Evolutionary conservation across 2,797 vertebrate genomes (phyloP), one percentile per base, ranked within the genome.

Genomic region (Oreortyx pictus): DNA sequence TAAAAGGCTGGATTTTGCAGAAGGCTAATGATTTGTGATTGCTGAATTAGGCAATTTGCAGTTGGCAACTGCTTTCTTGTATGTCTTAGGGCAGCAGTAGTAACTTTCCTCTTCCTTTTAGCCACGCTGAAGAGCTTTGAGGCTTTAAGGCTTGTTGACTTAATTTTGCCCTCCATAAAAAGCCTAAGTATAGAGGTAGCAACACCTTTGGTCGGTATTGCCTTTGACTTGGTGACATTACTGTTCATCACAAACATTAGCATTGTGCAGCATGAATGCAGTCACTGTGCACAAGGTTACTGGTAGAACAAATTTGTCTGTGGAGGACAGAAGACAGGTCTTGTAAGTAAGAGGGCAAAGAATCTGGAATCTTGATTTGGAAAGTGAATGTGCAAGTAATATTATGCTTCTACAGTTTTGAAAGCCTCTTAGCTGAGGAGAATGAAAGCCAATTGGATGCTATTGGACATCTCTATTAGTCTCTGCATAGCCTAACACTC

Each of bases 61-160:
- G 2, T 0, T 64, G 66, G 7, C 52, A 8, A 19, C 14, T 13
- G 2, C 57, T 52, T 73, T 62, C 25, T 52, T 3, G 0, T 1
- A 0, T 5, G 16, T 24, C 62, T 47, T 23, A 7, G 9, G 7
- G 12, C 31, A 41, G 25, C 35, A 61, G 82, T 3, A 7, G 35
- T 60, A 54, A 22, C 20, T 61, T 72, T 74, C 43, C 43, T 22
- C 46, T 3, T 14, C 18, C 31, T 31, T 52, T 72, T 5, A 43
- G 37, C 27, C 16, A 6, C 12, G 7, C 17, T 68, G 57, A 24
- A 64, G 19, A 46, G 22, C 64, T 70, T 11, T 65, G 70, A 49
- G 70, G 35, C 12, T 29, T 59, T 46, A 27, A 86, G 27, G 8
- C 3, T 39, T 31, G 12, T 59, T 54, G 50, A 4, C 29, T 91